These are phyloP conservation scores for Pinna nobilis DNA, from an alignment of 1,140 invertebrate genomes.

Conservation along the genomic window DNA sequence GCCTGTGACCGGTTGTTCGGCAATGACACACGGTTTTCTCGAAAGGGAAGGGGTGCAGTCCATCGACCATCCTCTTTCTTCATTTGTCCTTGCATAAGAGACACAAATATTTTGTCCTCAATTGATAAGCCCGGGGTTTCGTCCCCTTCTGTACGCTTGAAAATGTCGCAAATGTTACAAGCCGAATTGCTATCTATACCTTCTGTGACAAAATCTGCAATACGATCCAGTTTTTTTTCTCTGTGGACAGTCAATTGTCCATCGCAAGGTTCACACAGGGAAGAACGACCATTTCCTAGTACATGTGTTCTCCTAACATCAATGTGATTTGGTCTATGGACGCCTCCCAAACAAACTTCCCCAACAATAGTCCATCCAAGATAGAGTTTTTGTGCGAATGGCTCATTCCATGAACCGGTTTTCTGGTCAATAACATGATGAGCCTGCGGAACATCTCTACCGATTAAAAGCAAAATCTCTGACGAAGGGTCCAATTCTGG, in stretches of 20 bases:
- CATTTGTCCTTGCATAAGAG: slow-evolving; percentile 25
- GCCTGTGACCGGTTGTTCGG: slow-evolving; percentile 27
- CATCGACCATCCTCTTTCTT: slow-evolving; percentile 9
- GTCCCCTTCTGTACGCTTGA: too few species aligned
- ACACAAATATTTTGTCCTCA: slow-evolving; percentile 29
- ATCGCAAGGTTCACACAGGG: not conserved
- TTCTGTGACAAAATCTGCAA: too few species aligned
- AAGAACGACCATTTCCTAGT: not conserved
- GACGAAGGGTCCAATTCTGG: not conserved
- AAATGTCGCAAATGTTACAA: too few species aligned
- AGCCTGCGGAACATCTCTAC: slow-evolving; percentile 15
- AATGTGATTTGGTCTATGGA: not conserved
- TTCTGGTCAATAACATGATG: slow-evolving; percentile 25
- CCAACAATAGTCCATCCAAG: slow-evolving; percentile 30
- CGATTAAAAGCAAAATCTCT: slow-evolving; percentile 14
- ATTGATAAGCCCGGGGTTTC: slow-evolving; percentile 5
- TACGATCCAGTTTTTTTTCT: too few species aligned
- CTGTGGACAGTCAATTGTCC: not conserved
- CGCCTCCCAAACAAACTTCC: slow-evolving; percentile 11
- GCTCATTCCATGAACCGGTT: not conserved
- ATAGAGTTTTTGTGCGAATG: slow-evolving; percentile 16
- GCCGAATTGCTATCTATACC: too few species aligned
- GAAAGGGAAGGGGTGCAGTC: slow-evolving; percentile 33
- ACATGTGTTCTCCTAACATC: not conserved
- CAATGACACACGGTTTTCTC: not conserved